Percentiles rank a stretch among this genome's conserved stretches.
Evolutionary conservation across 1,140 invertebrate species (phyloP).

Genomic region (Lineus longissimus): DNA sequence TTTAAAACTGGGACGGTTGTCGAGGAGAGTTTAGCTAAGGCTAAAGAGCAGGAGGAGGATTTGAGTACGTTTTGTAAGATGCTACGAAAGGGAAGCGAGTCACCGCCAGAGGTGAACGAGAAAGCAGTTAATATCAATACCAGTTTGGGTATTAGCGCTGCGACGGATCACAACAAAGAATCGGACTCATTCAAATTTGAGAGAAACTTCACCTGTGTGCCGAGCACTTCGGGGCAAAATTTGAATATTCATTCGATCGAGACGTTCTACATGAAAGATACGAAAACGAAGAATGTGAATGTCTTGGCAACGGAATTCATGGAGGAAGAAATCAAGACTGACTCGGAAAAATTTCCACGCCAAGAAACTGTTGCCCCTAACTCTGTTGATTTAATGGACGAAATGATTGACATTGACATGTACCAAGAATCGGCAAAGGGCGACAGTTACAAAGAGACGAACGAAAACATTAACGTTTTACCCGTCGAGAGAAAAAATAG

Average conservation of each 20-base stretch:
- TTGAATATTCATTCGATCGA: constrained; percentile 35
- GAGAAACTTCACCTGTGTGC: no score
- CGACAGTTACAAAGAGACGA: constrained; percentile 18
- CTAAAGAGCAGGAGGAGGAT: no score
- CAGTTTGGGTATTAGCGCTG: no score
- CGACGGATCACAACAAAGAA: no score
- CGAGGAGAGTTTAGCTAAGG: no score
- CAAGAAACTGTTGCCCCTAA: constrained; percentile 30
- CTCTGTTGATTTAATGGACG: constrained; percentile 11
- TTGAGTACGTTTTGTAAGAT: no score
- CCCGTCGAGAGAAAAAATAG: constrained; percentile 5
- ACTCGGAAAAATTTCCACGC: constrained; percentile 64
- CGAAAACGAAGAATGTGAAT: constrained; percentile 65
- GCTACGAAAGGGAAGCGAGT: no score
- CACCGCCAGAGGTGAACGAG: no score
- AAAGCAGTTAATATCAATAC: no score
- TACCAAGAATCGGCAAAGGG: constrained; percentile 17
- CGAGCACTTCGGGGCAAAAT: not conserved
- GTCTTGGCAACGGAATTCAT: constrained; percentile 59
- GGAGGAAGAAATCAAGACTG: constrained; percentile 60
- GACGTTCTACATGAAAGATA: constrained; percentile 63
- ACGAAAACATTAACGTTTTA: constrained; percentile 7
- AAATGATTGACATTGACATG: constrained; percentile 17
- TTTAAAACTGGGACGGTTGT: no score
- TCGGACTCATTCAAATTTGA: no score